Evolutionary conservation across 2,113 vertebrate species (phyloP).

Genomic region (Chlorocebus sabaeus): DNA sequence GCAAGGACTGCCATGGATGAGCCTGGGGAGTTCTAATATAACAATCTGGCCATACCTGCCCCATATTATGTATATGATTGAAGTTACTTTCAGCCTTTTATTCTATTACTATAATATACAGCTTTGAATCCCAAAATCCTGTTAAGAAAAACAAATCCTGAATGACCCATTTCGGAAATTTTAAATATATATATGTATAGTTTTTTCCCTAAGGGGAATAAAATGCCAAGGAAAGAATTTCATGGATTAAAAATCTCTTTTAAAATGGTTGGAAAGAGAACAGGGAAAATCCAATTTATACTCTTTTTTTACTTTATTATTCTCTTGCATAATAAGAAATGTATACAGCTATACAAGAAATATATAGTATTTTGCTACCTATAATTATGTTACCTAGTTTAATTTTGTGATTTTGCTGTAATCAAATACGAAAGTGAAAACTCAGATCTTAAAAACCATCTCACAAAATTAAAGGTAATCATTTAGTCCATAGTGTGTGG

Average conservation of each 20-base stretch:
- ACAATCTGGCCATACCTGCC: neutral
- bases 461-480: constrained; percentile 23
- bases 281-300: neutral
- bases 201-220: neutral
- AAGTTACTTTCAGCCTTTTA: neutral
- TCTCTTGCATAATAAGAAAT: neutral
- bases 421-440: constrained; percentile 30
- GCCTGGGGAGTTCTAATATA: neutral
- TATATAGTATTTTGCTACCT: neutral
- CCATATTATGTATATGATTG: neutral
- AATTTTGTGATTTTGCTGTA: neutral
- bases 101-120: neutral
- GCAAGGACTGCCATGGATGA: neutral
- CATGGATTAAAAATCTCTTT: neutral
- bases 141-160: neutral
- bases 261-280: neutral
- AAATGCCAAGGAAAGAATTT: constrained; percentile 31
- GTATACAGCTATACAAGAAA: neutral
- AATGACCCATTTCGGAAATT: neutral
- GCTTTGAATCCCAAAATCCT: neutral
- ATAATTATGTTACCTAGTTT: neutral
- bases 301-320: neutral
- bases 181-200: neutral
- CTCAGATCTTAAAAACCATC: neutral
- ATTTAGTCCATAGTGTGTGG: neutral